phyloP scores from a whole-genome alignment of 2,888 invertebrate genomes.

The Rotaria socialis region DNA sequence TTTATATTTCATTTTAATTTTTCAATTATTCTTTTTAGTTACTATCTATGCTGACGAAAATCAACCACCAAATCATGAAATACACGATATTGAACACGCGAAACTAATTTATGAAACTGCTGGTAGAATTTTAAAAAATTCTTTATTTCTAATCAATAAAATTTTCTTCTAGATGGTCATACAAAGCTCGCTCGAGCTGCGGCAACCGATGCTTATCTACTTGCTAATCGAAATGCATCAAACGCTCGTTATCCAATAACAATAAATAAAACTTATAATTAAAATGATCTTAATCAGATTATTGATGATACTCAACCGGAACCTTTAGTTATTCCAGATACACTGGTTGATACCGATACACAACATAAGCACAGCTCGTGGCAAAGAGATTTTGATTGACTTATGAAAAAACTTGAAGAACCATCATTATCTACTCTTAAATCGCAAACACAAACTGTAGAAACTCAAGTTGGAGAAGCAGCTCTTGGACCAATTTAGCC shows the following conservation, averaged over 20 bases:
- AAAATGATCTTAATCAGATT: neutral
- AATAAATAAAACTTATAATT: neutral
- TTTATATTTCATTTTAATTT: neutral
- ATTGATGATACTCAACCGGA: neutral
- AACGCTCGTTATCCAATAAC: neutral
- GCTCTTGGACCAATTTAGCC: neutral
- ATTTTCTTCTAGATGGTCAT: neutral
- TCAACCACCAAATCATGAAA: neutral
- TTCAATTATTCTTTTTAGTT: neutral
- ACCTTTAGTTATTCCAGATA: neutral
- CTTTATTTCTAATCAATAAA: too few relatives aligned
- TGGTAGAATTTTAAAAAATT: neutral
- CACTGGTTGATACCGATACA: neutral
- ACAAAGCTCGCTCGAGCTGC: neutral
- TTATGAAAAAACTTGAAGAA: neutral
- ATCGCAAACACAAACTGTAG: neutral
- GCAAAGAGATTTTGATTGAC: neutral
- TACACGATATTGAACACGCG: neutral
- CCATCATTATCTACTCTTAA: neutral
- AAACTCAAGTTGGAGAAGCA: neutral
- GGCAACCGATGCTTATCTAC: neutral
- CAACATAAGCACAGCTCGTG: conserved; percentile 6
- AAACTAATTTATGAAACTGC: neutral
- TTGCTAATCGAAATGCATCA: neutral
- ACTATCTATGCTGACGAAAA: neutral